phyloP scores from a whole-genome alignment of 2,888 invertebrate genomes.

The Tipula confusa region DNA sequence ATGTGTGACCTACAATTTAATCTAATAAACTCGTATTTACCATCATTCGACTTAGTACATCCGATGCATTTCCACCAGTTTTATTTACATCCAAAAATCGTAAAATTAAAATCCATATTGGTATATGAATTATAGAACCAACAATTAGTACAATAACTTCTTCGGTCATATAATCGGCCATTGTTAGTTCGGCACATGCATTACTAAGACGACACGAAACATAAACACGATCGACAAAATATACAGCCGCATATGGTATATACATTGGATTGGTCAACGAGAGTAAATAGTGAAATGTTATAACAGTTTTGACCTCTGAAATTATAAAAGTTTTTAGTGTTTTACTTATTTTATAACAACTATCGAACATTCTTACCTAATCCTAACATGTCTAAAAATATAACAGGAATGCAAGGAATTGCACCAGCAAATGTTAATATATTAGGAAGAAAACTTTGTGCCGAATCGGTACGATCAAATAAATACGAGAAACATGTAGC shows the following conservation, averaged over 20 bases:
- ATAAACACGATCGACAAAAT: constrained; percentile 74
- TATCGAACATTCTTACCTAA: constrained; percentile 57
- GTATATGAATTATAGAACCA: constrained; percentile 64
- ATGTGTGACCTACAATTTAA: not conserved
- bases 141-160: constrained; percentile 66
- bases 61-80: constrained; percentile 53
- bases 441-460: constrained; percentile 73
- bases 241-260: constrained; percentile 75
- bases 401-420: constrained; percentile 69
- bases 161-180: constrained; percentile 64
- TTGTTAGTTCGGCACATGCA: constrained; percentile 60
- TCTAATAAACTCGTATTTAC: constrained; percentile 42
- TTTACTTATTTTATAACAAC: not conserved
- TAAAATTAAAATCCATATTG: constrained; percentile 61
- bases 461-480: constrained; percentile 78
- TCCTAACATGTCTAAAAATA: constrained; percentile 65
- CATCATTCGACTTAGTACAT: constrained; percentile 52
- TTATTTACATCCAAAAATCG: constrained; percentile 64
- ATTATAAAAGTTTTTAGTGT: constrained; percentile 35
- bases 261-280: constrained; percentile 74
- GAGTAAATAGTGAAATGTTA: constrained; percentile 66
- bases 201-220: constrained; percentile 65
- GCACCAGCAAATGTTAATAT: constrained; percentile 70
- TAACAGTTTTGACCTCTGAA: constrained; percentile 63
- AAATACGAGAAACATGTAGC: constrained; percentile 73